Evolutionary conservation across 2,888 invertebrate species (phyloP), one percentile per base, ranked within the genome.

Genomic region (Athalia circularis): DNA sequence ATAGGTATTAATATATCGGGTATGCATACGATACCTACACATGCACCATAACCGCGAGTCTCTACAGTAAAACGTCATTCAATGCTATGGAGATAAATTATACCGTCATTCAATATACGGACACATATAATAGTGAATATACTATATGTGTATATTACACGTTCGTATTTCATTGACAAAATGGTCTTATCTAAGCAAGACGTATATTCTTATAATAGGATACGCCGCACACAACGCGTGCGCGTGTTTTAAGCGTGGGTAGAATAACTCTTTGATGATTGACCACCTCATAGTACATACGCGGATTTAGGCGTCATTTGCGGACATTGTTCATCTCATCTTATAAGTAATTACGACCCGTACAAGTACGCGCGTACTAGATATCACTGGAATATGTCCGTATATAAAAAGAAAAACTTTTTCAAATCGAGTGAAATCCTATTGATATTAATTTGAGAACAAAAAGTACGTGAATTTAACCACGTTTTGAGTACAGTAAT

Each of bases 151-250:
- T 11, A 7, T 7, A 9, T 52, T 15, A n/a, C 15, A 48, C 11
- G 47, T 48, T 65, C 65, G 47, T 65, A 48, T 48, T 65, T 65
- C 65, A 65, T 65, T 65, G 65, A 65, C 65, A 65, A 54, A n/a
- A 9, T n/a, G 54, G 54, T 62, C 13, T 62, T 62, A 62, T 62
- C 62, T 13, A 29, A 29, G 29, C 29, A 54, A 54, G 54, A 54
- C 7, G 7, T 52, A 11, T 11, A 7, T 52, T 52, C 9, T 54
- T 54, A 11, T 0, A 6, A 6, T 54, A 54, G 54, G 54, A 11
- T 54, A 54, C 5, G 29, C 54, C 54, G 6, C n/a, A 11, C 52
- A 52, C 52, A 54, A 11, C 54, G n/a, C 7, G 11, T 5, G 54
- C 54, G 54, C 54, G 54, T 54, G 54, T 54, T 29, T 29, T 29